These are phyloP conservation scores for Patiria pectinifera DNA, from an alignment of 53 echinoderm and acorn worm species.

Conservation along the genomic window DNA sequence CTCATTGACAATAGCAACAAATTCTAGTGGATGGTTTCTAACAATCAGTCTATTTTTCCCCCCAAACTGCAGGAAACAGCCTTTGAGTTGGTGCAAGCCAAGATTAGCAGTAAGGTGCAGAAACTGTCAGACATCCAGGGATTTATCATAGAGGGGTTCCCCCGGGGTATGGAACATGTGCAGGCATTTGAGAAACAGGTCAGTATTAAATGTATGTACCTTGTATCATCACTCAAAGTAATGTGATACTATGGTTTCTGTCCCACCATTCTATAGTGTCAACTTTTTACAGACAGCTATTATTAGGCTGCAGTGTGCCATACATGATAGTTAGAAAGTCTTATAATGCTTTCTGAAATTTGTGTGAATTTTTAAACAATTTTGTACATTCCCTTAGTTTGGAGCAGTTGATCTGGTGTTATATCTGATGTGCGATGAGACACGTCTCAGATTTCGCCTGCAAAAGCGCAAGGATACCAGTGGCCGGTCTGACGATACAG, in stretches of 20 bases:
- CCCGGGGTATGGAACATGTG: conserved; percentile 73
- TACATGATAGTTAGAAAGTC: too few relatives aligned
- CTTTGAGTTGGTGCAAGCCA: conserved; percentile 75
- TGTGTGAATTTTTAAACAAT: background rate
- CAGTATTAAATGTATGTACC: background rate
- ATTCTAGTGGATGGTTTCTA: background rate
- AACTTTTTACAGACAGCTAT: too few relatives aligned
- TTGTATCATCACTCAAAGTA: too few relatives aligned
- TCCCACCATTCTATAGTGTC: too few relatives aligned
- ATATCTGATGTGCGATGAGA: conserved; percentile 73
- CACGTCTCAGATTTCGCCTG: conserved; percentile 73
- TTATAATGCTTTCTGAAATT: too few relatives aligned
- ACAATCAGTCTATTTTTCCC: background rate
- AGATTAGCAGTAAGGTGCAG: conserved; percentile 70
- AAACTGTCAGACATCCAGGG: conserved; percentile 79
- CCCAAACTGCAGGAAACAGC: conserved; percentile 63
- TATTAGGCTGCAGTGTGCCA: too few relatives aligned
- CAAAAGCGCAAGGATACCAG: conserved; percentile 70
- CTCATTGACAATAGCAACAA: too few relatives aligned
- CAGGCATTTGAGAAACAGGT: conserved; percentile 80
- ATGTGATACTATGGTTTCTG: too few relatives aligned
- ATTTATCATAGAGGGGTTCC: conserved; percentile 87
- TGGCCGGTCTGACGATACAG: conserved; percentile 70
- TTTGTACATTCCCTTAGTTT: conserved; percentile 58
- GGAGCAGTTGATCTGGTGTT: conserved; percentile 74